Evolutionary conservation across 2,113 vertebrate species (phyloP).

Genomic region (Micronycteris hirsuta): DNA sequence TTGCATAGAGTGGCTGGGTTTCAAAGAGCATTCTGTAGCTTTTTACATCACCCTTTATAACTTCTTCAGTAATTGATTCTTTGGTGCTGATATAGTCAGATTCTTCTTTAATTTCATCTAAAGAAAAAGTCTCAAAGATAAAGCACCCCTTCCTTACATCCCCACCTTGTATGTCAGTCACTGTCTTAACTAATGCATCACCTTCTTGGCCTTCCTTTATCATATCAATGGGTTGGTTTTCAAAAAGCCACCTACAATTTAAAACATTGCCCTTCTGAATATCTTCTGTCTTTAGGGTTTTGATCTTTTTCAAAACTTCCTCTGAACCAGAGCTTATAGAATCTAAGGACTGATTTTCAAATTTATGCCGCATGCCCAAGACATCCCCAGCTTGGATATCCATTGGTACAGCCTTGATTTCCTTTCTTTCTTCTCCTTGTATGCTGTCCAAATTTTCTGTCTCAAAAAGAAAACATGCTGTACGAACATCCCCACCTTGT

Average conservation of each 20-base stretch:
- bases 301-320: constrained; percentile 86
- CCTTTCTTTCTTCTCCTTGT: constrained; percentile 80
- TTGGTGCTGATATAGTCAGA: constrained; percentile 75
- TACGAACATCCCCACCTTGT: constrained; percentile 88
- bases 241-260: constrained; percentile 90
- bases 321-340: constrained; percentile 88
- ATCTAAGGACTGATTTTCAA: constrained; percentile 90
- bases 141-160: constrained; percentile 89
- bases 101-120: constrained; percentile 88
- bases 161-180: constrained; percentile 89
- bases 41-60: constrained; percentile 88
- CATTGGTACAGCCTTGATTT: constrained; percentile 86
- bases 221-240: constrained; percentile 88
- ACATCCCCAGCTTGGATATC: constrained; percentile 91
- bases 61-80: constrained; percentile 81
- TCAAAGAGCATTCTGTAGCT: constrained; percentile 93
- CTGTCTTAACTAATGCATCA: constrained; percentile 76
- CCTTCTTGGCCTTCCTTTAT: constrained; percentile 82
- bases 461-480: constrained; percentile 90
- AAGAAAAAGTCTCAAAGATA: constrained; percentile 90
- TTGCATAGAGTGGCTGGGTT: constrained; percentile 92
- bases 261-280: constrained; percentile 91
- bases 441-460: constrained; percentile 90
- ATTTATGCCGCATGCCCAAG: constrained; percentile 89
- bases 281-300: constrained; percentile 85